Evolutionary conservation across 2,113 vertebrate genomes (phyloP), one percentile per base, ranked within the genome.

Genomic region (Ceyx melanurus): DNA sequence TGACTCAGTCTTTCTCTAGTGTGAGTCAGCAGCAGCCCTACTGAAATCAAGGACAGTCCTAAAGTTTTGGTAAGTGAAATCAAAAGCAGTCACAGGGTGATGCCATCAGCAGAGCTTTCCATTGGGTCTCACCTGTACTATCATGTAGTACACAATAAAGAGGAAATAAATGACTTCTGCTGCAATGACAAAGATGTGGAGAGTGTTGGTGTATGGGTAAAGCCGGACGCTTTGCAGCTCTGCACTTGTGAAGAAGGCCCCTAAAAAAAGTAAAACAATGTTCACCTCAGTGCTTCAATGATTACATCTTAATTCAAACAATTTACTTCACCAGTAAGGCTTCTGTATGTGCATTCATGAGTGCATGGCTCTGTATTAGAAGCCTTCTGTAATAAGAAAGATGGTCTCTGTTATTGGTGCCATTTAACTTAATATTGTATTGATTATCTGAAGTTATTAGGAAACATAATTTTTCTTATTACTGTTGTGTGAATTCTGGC

Each of bases 131-230:
- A 99, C 99, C 98, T 99, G 99, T 35, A 98, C 87, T 85, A 96
- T 95, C 99, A 99, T 99, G 96, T 99, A 99, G 96, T 99, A 98
- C 68, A 98, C 61, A 80, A 99, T 97, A 51, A 99, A 99, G 82
- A 99, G 96, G 95, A 99, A 98, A 96, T 99, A 99, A 75, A 98
- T 91, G 2, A 97, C 95, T 97, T 99, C 99, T 57, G 98, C 99
- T 25, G 98, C 98, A 92, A 99, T 96, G 60, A 99, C 98, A 48
- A 99, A 99, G 82, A 99, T 97, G 82, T 99, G 98, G 73, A 99
- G 97, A 29, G 98, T 98, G 26, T 97, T 96, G 0, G 98, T 98
- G 31, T 98, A 98, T 33, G 98, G 98, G 95, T 99, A 99, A 37
- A 99, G 98, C 80, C 98, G 98, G 51, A 99, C 95, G 48, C 97